Conservation (phyloP, 2,797 vertebrate genomes). For the Ambastaia sidthimunki region DNA sequence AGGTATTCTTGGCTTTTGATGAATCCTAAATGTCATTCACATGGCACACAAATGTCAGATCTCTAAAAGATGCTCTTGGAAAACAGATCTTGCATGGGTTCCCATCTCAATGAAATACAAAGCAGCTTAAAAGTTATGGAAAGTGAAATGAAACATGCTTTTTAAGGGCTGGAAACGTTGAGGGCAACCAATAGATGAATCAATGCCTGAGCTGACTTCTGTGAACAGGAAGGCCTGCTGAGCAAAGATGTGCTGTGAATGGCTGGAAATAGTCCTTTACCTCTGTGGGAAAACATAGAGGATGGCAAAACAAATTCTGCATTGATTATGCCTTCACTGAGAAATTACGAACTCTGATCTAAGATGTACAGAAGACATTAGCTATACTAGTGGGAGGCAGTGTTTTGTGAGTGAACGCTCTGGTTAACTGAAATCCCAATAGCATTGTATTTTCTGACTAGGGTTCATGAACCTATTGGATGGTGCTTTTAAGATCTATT, state of each 20-base stretch:
- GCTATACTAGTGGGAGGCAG: not conserved
- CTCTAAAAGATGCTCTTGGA: conserved; percentile 53
- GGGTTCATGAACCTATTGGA: not conserved
- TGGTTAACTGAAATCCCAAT: not conserved
- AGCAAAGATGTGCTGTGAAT: conserved; percentile 50
- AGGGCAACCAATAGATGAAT: conserved; percentile 45
- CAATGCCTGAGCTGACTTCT: conserved; percentile 45
- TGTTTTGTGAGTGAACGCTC: not conserved
- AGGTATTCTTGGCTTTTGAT: conserved; percentile 52
- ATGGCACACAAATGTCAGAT: conserved; percentile 48
- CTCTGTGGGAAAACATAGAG: conserved; percentile 32
- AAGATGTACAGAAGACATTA: not conserved
- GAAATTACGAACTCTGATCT: not conserved
- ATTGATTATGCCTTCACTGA: conserved; percentile 19
- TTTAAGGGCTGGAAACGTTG: conserved; percentile 58
- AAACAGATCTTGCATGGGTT: conserved; percentile 68
- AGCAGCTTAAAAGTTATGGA: conserved; percentile 48
- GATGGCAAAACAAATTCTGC: conserved; percentile 48
- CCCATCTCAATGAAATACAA: conserved; percentile 53
- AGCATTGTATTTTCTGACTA: too few relatives aligned
- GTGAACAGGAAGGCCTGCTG: conserved; percentile 54
- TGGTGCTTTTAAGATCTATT: not conserved
- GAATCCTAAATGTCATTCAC: conserved; percentile 32
- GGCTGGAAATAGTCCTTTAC: conserved; percentile 58
- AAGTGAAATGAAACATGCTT: conserved; percentile 60